Base-by-base conservation (phyloP, 1,140 invertebrate species). In the Drosophila arizonae region DNA sequence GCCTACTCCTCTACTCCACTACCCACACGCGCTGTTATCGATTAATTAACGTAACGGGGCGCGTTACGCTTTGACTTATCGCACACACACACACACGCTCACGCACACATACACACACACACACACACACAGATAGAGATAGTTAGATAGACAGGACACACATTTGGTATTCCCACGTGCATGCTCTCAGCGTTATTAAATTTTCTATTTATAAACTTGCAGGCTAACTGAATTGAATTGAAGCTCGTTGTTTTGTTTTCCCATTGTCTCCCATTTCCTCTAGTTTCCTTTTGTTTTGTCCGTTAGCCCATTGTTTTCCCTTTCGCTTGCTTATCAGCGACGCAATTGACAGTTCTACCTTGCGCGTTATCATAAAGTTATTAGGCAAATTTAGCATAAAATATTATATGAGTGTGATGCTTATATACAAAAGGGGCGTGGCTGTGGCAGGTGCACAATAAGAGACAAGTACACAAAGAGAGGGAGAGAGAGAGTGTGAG, bases 121-220 rank as follows among this genome's bases (percentile, higher is more conserved):
- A 66, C 62, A 65, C 36, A 36, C 73, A 17, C 45, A 33, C 11
- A 39, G n/a, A 50, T 4, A 48, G 2, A 39, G 60, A n/a, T 8
- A 3, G 17, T 6, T n/a, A 41, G 15, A 39, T n/a, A 15, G 65
- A 51, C 64, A 72, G 69, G 69, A 66, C 64, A 78, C 82, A 82
- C 78, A 78, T 73, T 85, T 66, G 77, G 77, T 79, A 77, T 85
- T 85, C 81, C 79, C 84, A 87, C 82, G 82, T 88, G 82, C 72
- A 73, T 67, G 82, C 84, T 87, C 84, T 87, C 76, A 87, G 65
- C 82, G 76, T 87, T 87, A 87, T 87, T 87, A 87, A 87, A 87
- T 68, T 82, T 82, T 51, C 84, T 87, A 87, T 87, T 87, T 88
- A 87, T 87, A 87, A 77, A 82, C 72, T 54, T 11, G 30, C 24